Evolutionary conservation across 2,113 vertebrate species (phyloP), one percentile per base, ranked within the genome.

Genomic region (Arothron firmamentum): DNA sequence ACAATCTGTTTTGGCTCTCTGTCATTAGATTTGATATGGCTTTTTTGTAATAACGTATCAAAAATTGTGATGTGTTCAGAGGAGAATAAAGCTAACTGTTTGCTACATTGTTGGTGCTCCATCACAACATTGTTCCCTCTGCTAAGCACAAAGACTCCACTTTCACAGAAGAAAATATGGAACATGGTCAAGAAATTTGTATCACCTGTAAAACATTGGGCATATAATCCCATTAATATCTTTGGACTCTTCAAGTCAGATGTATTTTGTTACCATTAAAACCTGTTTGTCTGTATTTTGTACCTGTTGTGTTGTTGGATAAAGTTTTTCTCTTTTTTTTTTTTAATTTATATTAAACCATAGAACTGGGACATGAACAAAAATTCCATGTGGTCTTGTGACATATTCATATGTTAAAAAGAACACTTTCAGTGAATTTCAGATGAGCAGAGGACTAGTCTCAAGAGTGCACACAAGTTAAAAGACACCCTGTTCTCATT

Each of bases 241-340:
- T 87, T 68, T 72, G 68, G 73, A 78, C 72, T 78, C 72, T 59
- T 80, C 56, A 80, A 73, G 74, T 79, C 72, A 72, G 52, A 75
- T 87, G 74, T 83, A 87, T 79, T 82, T 84, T 86, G 68, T 78
- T 77, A 77, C 79, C 75, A 87, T 87, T 88, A 89, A 90, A 88
- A 65, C 74, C 74, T 72, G 82, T 80, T 73, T 88, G 76, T 81
- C 79, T 77, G 68, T 79, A 79, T 80, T 84, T 81, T 81, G 57
- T 70, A 84, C 41, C 68, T 59, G 15, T 54, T 66, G 62, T 67
- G 45, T 79, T 55, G 43, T 46, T 81, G 31, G 46, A 41, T 61
- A 14, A 57, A 52, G 12, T 55, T 62, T 57, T 45, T n/a, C n/a
- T n/a, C n/a, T 56, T 41, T 61, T 47, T n/a, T 3, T n/a, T n/a